Conservation (phyloP, 1,140 invertebrate species). For the Yoshiicerus persimilis region DNA sequence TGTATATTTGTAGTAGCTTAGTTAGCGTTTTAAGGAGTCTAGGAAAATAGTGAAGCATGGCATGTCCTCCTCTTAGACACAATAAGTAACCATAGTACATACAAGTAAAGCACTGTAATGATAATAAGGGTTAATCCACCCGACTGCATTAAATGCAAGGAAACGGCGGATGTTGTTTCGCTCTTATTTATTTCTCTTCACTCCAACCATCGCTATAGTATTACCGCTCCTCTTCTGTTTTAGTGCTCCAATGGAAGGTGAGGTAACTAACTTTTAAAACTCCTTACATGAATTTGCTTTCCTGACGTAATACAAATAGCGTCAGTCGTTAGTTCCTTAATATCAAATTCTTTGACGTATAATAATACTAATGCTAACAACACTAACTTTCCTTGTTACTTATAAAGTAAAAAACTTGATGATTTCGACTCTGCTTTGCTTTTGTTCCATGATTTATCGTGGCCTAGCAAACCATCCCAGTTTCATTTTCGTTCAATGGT, state of each 20-base stretch:
- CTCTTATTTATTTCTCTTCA: background rate
- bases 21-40: background rate
- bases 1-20: background rate
- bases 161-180: background rate
- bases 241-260: background rate
- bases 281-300: background rate
- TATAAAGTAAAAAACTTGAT: background rate
- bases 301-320: background rate
- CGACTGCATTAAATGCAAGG: background rate
- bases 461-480: background rate
- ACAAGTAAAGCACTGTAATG: background rate
- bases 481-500: background rate
- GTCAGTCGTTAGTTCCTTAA: background rate
- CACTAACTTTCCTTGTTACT: background rate
- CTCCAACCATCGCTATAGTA: background rate
- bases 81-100: background rate
- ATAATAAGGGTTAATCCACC: conserved; percentile 7
- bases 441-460: background rate
- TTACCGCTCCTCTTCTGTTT: background rate
- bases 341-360: background rate
- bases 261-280: background rate
- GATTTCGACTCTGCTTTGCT: no score
- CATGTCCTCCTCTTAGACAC: background rate
- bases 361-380: background rate
- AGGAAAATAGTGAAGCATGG: background rate